Conservation (phyloP, 2,113 vertebrate genomes). For the Leptobrachium ailaonicum region DNA sequence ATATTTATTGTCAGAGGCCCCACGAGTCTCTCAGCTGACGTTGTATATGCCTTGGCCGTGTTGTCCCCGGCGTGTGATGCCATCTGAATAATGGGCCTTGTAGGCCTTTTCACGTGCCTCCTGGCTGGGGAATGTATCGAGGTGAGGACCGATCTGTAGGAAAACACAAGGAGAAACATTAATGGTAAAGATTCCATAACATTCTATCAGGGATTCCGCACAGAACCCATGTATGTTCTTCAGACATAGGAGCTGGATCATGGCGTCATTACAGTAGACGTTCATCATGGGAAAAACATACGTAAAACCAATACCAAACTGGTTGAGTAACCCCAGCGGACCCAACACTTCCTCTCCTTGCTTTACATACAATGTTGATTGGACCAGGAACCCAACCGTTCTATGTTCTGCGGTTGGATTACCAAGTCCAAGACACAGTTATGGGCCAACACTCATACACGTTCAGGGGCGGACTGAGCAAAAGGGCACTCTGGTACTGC, state of each 20-base stretch:
- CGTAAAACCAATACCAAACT: background rate
- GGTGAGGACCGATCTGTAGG: conserved; percentile 70
- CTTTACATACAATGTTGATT: no score
- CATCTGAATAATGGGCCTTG: conserved; percentile 62
- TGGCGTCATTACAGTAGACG: no score
- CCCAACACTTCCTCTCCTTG: no score
- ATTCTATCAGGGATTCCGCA: background rate
- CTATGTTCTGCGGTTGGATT: no score
- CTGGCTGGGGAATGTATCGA: conserved; percentile 78
- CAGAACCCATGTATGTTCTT: no score
- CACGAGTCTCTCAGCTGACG: conserved; percentile 11
- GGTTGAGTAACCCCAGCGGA: no score
- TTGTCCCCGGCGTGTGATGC: conserved; percentile 50
- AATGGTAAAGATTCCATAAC: background rate
- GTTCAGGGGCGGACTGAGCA: no score
- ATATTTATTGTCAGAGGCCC: conserved; percentile 44
- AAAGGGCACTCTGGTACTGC: no score
- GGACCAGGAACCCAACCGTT: no score
- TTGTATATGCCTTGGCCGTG: conserved; percentile 61
- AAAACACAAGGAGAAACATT: background rate
- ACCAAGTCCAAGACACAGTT: no score
- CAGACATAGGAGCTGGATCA: no score
- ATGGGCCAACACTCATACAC: no score
- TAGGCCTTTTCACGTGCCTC: conserved; percentile 60
- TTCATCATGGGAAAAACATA: background rate